Evolutionary conservation across 2,113 vertebrate genomes (phyloP), one percentile per base, ranked within the genome.

Genomic region (Puffinus mauretanicus): DNA sequence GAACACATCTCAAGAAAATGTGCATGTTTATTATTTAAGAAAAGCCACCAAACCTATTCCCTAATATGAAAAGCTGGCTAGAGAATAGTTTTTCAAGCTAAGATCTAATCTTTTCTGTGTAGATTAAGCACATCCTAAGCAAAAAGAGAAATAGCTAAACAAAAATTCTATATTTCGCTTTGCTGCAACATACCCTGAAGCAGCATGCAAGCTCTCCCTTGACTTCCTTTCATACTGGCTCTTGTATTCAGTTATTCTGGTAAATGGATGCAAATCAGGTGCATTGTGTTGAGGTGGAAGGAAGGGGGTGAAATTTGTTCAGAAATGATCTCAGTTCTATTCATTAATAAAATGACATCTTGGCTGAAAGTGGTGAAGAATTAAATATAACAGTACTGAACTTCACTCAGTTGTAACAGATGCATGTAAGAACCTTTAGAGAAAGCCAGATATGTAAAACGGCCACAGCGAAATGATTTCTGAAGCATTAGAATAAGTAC

Each of bases 201-300:
- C 97, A 95, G 79, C 96, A 96, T 79, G 93, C 93, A 97, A 97
- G 64, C 95, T 96, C 60, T 96, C 95, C 88, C 95, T 95, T 96
- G 95, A 97, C 95, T 97, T 98, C 97, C 93, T 98, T 98, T 97
- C 97, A 98, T 96, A 94, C 94, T 94, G 95, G 76, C 94, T 97
- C 92, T 97, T 96, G 95, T 94, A 98, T 98, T 98, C 97, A 96
- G 91, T 98, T 97, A 97, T 98, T 97, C 97, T 98, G 75, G 95
- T 95, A 98, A 98, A 98, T 90, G 90, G 95, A 98, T 98, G 98
- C 98, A 98, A 98, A 98, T 98, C 97, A 98, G 97, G 96, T 97
- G 97, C 97, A 97, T 98, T 98, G 97, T 98, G 97, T 93, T 80
- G 89, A 88, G 88, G 94, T 96, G 94, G 95, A 96, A 97, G 86